phyloP scores from a whole-genome alignment of 2,797 vertebrate species.

The Sternotherus odoratus region DNA sequence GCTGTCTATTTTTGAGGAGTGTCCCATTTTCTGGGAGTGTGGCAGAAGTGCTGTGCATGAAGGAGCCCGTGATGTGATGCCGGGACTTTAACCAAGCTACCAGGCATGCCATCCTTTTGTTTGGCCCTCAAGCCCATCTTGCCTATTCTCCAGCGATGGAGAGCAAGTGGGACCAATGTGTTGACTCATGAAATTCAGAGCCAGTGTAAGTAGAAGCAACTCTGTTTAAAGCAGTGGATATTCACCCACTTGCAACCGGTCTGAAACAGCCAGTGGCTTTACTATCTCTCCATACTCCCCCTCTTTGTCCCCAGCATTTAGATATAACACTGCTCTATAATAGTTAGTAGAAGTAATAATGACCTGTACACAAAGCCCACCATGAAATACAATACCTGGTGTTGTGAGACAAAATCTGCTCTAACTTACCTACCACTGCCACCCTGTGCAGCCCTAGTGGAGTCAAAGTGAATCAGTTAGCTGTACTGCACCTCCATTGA shows the following conservation, averaged over 20 bases:
- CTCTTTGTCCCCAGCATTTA: conserved; percentile 16
- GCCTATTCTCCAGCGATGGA: not conserved
- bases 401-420: conserved; percentile 52
- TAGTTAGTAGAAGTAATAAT: not conserved
- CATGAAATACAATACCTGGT: conserved; percentile 31
- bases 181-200: not conserved
- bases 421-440: not conserved
- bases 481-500: not conserved
- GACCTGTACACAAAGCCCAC: conserved; percentile 22
- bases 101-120: not conserved
- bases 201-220: not conserved
- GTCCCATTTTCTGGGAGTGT: not conserved
- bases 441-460: conserved; percentile 12
- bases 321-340: not conserved
- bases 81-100: conserved; percentile 6
- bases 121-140: not conserved
- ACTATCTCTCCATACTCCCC: not conserved
- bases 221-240: not conserved
- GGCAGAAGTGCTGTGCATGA: not conserved
- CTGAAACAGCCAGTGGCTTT: not conserved
- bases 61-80: not conserved
- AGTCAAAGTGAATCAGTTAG: not conserved
- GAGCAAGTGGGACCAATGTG: not conserved
- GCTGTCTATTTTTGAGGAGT: not conserved
- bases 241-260: not conserved